These are phyloP conservation scores for Epistrophe eligans DNA, from an alignment of 2,888 invertebrate species.

Conservation along the genomic window DNA sequence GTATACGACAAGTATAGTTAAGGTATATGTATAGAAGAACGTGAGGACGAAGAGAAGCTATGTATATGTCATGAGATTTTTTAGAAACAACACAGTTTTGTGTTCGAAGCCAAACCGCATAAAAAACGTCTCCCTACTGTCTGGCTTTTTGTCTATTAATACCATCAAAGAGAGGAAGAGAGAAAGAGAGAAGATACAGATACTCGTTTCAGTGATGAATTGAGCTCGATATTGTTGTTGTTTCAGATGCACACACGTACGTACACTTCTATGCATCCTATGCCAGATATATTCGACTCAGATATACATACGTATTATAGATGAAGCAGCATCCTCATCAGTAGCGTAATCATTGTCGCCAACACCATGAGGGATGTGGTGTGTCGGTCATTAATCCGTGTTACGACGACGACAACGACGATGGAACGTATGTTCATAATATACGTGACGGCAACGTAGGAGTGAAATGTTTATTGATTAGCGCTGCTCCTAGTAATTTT, in stretches of 20 bases:
- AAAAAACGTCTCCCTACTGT: constrained; percentile 63
- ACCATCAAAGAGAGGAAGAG: neutral
- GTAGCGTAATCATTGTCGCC: constrained; percentile 60
- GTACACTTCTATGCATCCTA: constrained; percentile 15
- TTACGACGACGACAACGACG: constrained; percentile 51
- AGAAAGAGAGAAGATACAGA: neutral
- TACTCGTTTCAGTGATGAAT: constrained; percentile 52
- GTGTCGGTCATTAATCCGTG: constrained; percentile 70
- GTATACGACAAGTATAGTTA: too few species aligned
- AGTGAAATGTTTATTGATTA: constrained; percentile 51
- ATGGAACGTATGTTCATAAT: constrained; percentile 29
- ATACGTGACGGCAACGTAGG: constrained; percentile 24
- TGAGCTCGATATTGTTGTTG: constrained; percentile 55
- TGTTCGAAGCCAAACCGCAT: constrained; percentile 46
- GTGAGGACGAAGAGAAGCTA: neutral
- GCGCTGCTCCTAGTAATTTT: constrained; percentile 5
- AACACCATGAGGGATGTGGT: constrained; percentile 43
- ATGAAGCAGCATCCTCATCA: constrained; percentile 51
- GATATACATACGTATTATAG: neutral
- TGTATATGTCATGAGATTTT: neutral
- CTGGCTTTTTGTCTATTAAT: constrained; percentile 69
- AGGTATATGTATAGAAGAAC: neutral
- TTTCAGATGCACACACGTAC: neutral
- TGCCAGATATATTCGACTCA: constrained; percentile 6
- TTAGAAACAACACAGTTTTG: constrained; percentile 25